Percentiles rank a stretch among this genome's conserved stretches.
phyloP scores from a whole-genome alignment of 2,113 vertebrate species.

The Epinephelus lanceolatus region DNA sequence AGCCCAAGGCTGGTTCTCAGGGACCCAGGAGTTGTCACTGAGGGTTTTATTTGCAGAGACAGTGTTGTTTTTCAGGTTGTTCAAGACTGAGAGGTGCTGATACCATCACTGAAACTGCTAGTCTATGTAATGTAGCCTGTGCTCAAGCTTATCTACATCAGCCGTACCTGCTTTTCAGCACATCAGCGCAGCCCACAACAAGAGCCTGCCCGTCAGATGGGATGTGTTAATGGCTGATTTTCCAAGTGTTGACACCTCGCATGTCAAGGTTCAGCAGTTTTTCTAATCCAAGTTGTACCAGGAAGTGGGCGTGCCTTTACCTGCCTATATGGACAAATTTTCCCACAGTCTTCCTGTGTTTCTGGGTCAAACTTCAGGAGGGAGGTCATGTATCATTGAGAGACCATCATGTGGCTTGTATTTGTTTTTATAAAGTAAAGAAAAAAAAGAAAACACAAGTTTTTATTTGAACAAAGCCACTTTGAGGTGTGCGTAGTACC shows the following conservation, averaged over 20 bases:
- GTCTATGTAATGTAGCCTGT: slow-evolving; percentile 32
- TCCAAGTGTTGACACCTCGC: slow-evolving; percentile 35
- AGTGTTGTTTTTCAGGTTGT: slow-evolving; percentile 48
- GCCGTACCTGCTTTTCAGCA: slow-evolving; percentile 47
- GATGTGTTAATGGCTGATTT: slow-evolving; percentile 48
- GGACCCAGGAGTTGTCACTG: slow-evolving; percentile 1
- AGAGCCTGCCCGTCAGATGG: slow-evolving; percentile 40
- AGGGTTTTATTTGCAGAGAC: slow-evolving; percentile 42
- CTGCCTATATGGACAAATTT: slow-evolving; percentile 28
- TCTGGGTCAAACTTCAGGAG: neutral
- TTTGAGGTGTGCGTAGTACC: neutral
- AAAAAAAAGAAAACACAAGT: neutral
- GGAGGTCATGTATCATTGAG: neutral
- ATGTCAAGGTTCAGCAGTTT: slow-evolving; percentile 54
- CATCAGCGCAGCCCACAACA: slow-evolving; percentile 36
- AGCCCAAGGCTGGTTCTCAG: slow-evolving; percentile 76
- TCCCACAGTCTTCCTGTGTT: slow-evolving; percentile 48
- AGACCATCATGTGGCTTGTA: neutral
- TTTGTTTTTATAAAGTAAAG: neutral
- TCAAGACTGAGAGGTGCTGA: slow-evolving; percentile 60
- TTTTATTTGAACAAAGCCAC: neutral
- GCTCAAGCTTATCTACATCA: slow-evolving; percentile 71
- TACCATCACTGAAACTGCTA: slow-evolving; percentile 72
- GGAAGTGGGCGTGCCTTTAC: neutral
- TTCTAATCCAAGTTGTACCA: slow-evolving; percentile 12